Evolutionary conservation across 2,113 vertebrate genomes (phyloP).

Genomic region (Pristiophorus japonicus): DNA sequence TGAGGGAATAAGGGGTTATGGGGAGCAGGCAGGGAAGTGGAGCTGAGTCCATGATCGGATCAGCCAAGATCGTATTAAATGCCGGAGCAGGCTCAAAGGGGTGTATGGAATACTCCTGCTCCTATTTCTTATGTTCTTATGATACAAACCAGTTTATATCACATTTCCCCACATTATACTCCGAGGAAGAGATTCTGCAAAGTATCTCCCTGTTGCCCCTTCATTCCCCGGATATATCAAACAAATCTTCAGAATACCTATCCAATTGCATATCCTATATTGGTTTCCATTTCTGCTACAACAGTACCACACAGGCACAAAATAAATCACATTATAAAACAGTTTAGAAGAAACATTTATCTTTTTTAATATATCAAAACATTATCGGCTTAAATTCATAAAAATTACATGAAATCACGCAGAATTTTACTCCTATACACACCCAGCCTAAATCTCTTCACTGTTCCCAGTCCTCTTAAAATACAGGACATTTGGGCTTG

Average conservation of each 20-base stretch:
- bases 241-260: neutral
- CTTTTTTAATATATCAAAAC: neutral
- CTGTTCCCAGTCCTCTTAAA: neutral
- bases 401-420: neutral
- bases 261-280: neutral
- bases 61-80: too few species aligned
- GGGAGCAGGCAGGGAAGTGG: too few species aligned
- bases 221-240: neutral
- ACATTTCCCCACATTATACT: too few species aligned
- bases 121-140: too few species aligned
- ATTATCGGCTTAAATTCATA: neutral
- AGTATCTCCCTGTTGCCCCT: neutral
- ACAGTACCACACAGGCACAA: neutral
- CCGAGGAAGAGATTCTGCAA: neutral
- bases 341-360: neutral
- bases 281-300: neutral
- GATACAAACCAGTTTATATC: too few species aligned
- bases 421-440: neutral
- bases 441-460: neutral
- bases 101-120: too few species aligned
- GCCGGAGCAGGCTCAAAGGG: too few species aligned
- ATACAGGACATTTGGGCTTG: neutral
- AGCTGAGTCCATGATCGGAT: too few species aligned
- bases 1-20: too few species aligned
- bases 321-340: neutral